A percentile compares a stretch with the other conserved stretches of the same genome.
Conservation (phyloP, 64 coral and sea anemone species). For the Porites lutea region DNA sequence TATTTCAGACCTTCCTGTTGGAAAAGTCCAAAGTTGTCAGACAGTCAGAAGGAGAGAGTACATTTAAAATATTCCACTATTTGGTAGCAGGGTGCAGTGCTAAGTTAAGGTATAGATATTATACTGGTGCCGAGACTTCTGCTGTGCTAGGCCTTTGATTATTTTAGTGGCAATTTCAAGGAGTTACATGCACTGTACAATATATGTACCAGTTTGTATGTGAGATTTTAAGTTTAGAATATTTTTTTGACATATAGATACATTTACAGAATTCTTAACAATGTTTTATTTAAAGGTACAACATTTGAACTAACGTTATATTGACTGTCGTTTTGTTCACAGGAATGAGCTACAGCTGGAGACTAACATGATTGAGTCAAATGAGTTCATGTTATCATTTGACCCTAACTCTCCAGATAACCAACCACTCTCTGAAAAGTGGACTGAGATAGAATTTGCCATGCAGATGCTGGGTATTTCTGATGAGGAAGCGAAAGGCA, state of each 20-base stretch:
- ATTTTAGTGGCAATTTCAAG: too few species aligned
- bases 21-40: slow-evolving; percentile 96
- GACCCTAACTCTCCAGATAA: slow-evolving; percentile 74
- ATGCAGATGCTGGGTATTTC: slow-evolving; percentile 86
- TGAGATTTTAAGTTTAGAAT: not conserved
- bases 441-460: slow-evolving; percentile 96
- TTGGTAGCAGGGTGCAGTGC: slow-evolving; percentile 86
- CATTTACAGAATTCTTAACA: not conserved
- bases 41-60: slow-evolving; percentile 77
- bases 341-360: slow-evolving; percentile 92
- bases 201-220: not conserved
- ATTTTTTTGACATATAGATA: too few species aligned
- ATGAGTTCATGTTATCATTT: slow-evolving; percentile 85
- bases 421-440: slow-evolving; percentile 73
- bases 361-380: slow-evolving; percentile 68
- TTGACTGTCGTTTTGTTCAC: slow-evolving; percentile 4
- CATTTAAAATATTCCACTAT: slow-evolving; percentile 96
- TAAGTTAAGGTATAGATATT: slow-evolving; percentile 79
- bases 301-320: not conserved
- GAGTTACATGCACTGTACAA: too few species aligned
- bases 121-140: too few species aligned
- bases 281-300: not conserved
- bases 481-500: slow-evolving; percentile 82
- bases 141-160: too few species aligned
- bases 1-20: slow-evolving; percentile 85